Evolutionary conservation across 2,888 invertebrate species (phyloP), one percentile per base, ranked within the genome.

Genomic region (Tetranychus piercei): DNA sequence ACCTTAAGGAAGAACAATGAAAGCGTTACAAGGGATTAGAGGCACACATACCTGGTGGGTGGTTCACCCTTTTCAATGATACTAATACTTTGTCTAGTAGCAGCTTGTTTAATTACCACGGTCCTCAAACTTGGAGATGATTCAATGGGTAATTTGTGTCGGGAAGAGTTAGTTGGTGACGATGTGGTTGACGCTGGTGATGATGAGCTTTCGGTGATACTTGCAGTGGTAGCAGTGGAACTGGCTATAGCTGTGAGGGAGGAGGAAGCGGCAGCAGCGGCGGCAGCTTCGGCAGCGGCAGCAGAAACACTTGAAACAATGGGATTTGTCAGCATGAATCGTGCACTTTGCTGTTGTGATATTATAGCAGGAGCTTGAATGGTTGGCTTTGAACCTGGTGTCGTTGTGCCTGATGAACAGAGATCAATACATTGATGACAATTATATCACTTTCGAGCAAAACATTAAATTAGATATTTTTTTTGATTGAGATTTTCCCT

Each of bases 81-180:
- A 11, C 66, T 45, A 43, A 76, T 43, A n/a, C 71, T 71, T 73
- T 76, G 74, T 71, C 75, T 76, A 71, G 64, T 76, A 9, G 74
- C 76, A 23, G 76, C 73, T 45, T 76, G 74, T 73, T 76, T 76
- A 20, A 76, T 76, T 1, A 76, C 76, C 5, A 73, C 76, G 18
- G 76, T 76, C n/a, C 75, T 9, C 11, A 76, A 73, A 65, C 74
- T 74, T 3, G 74, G 72, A n/a, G 69, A 44, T 20, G 74, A 44
- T 74, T 74, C 74, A 43, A 55, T 69, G 55, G 55, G 9, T 55
- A 15, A 55, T 15, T 55, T 55, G 55, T 55, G 15, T 55, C 55
- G 55, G 9, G 55, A 55, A 55, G 55, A 55, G 55, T 55, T 9
- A 15, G 15, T 55, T 55, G 55, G 55, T 55, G 55, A 55, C 15